A percentile compares a stretch with the other conserved stretches of the same genome.
Conservation (phyloP, 2,888 invertebrate species). For the Meteorus colon region DNA sequence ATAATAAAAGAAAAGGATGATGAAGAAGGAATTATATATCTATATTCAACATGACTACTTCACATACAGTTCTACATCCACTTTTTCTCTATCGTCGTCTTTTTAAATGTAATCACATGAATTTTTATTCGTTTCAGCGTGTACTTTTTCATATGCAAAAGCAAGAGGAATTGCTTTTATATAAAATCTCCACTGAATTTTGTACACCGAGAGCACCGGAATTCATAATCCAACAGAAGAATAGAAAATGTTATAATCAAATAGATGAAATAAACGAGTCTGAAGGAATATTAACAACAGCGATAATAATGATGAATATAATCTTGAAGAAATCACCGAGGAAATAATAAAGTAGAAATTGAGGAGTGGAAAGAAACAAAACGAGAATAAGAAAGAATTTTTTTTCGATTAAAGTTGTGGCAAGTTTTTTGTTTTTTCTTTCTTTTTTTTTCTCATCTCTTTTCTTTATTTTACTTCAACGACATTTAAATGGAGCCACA, state of each 20-base stretch:
- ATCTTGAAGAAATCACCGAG: not conserved
- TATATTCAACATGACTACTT: not conserved
- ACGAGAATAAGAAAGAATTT: not conserved
- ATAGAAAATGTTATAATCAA: not conserved
- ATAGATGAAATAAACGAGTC: not conserved
- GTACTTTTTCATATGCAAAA: conserved; percentile 2
- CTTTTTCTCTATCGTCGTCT: not conserved
- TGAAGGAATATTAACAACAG: not conserved
- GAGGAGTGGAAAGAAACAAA: not conserved
- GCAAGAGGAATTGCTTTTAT: not conserved
- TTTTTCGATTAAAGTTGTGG: not conserved
- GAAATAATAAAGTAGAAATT: not conserved
- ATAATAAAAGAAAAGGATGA: not conserved
- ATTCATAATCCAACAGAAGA: not conserved
- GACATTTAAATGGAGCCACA: conserved; percentile 27
- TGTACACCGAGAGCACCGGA: not conserved
- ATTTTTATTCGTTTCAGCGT: conserved; percentile 34
- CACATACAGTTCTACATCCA: conserved; percentile 9
- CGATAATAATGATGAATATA: not conserved
- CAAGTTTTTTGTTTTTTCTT: not conserved
- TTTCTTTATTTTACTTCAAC: not conserved
- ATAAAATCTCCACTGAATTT: not conserved
- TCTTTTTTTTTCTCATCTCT: not conserved
- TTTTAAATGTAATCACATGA: conserved; percentile 8
- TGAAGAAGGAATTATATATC: not conserved